Percentiles rank a stretch among this genome's conserved stretches.
These are phyloP conservation scores for Adelphocoris suturalis DNA, from an alignment of 2,888 invertebrate species.

Conservation along the genomic window DNA sequence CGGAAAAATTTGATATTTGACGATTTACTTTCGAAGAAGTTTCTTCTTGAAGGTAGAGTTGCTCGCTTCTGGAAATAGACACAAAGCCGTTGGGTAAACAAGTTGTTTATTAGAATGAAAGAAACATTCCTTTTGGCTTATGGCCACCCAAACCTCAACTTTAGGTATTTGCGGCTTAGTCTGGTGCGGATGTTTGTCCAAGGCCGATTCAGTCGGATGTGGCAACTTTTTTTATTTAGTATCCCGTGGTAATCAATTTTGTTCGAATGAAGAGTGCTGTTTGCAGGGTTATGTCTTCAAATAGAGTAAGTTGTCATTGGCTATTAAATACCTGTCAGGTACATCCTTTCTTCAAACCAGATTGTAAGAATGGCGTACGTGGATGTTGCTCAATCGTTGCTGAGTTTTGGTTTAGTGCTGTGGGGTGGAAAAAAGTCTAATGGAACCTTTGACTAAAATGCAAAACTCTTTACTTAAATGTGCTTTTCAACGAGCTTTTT, in stretches of 20 bases:
- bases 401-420: too few relatives aligned
- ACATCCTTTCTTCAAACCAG: too few relatives aligned
- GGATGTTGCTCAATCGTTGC: too few relatives aligned
- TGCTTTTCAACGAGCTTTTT: too few relatives aligned
- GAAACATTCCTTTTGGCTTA: slow-evolving; percentile 24
- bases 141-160: background rate
- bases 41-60: background rate
- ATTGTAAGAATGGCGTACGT: too few relatives aligned
- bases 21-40: background rate
- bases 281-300: background rate
- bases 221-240: background rate
- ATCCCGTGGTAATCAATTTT: background rate
- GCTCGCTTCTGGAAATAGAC: slow-evolving; percentile 14
- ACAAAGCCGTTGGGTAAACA: background rate
- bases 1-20: background rate
- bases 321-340: too few relatives aligned
- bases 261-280: too few relatives aligned
- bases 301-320: background rate
- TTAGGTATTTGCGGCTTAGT: background rate
- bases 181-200: background rate
- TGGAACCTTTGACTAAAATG: too few relatives aligned
- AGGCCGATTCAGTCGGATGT: background rate
- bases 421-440: too few relatives aligned
- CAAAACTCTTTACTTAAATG: too few relatives aligned
- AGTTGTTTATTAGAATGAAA: background rate